Percentiles rank a stretch among this genome's conserved stretches.
These are phyloP conservation scores for Gambusia yucatana DNA, from an alignment of 2,797 vertebrate species.

Conservation along the genomic window DNA sequence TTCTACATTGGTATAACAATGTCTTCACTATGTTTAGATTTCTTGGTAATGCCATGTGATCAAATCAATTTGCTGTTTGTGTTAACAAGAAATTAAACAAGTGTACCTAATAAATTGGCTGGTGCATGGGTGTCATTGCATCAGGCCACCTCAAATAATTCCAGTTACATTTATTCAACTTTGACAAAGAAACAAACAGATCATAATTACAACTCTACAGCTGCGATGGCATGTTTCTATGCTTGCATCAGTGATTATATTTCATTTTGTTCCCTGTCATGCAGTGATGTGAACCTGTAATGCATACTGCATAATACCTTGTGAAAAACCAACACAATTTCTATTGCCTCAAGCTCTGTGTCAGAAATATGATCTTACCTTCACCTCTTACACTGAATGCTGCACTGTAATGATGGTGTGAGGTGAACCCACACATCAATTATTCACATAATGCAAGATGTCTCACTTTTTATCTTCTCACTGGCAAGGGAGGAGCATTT, in stretches of 20 bases:
- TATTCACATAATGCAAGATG: slow-evolving; percentile 76
- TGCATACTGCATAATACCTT: slow-evolving; percentile 49
- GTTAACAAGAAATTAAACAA: background rate
- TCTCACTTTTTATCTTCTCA: slow-evolving; percentile 66
- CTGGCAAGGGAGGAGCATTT: slow-evolving; percentile 59
- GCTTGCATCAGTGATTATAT: slow-evolving; percentile 14
- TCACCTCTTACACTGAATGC: slow-evolving; percentile 70
- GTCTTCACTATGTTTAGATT: background rate
- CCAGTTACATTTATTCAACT: background rate
- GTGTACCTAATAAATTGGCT: background rate
- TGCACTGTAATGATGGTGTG: slow-evolving; percentile 69
- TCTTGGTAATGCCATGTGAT: background rate
- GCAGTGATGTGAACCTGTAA: slow-evolving; percentile 62
- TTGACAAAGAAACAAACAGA: slow-evolving; percentile 10
- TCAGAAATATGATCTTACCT: slow-evolving; percentile 76
- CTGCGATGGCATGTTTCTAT: slow-evolving; percentile 14
- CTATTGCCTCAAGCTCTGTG: slow-evolving; percentile 62
- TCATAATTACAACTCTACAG: slow-evolving; percentile 22
- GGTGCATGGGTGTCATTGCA: slow-evolving; percentile 7
- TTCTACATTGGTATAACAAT: background rate
- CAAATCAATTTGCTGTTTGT: background rate
- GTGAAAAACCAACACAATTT: slow-evolving; percentile 70
- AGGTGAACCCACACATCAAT: slow-evolving; percentile 76
- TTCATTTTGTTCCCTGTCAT: slow-evolving; percentile 39
- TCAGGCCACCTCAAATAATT: background rate